phyloP scores from a whole-genome alignment of 2,113 vertebrate genomes.

The Bubalus kerabau region DNA sequence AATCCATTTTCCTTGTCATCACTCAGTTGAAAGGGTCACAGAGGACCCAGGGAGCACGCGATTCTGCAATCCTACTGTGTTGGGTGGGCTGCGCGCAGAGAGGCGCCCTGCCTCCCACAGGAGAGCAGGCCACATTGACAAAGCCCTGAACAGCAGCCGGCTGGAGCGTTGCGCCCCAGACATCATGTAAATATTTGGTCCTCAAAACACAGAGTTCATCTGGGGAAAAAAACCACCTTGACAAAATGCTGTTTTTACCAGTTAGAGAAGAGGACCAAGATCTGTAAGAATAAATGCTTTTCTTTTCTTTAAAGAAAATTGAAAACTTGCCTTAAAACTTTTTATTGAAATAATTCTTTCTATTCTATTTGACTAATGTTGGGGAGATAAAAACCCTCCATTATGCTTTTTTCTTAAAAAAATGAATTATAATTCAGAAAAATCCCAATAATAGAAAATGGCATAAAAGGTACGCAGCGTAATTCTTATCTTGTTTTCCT shows the following conservation, averaged over 20 bases:
- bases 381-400: slow-evolving; percentile 58
- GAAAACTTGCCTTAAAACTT: slow-evolving; percentile 53
- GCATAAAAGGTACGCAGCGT: slow-evolving; percentile 4
- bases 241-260: not conserved
- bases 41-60: not conserved
- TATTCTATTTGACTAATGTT: slow-evolving; percentile 53
- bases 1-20: rapidly evolving
- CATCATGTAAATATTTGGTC: rapidly evolving
- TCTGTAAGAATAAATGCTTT: slow-evolving; percentile 25
- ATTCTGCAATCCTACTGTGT: rapidly evolving
- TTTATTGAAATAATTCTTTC: slow-evolving; percentile 59
- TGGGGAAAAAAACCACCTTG: not conserved
- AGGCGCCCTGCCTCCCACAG: rapidly evolving
- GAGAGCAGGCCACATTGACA: rapidly evolving
- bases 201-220: not conserved
- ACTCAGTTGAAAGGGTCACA: rapidly evolving
- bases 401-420: slow-evolving; percentile 25
- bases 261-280: not conserved
- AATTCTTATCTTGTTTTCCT: slow-evolving; percentile 40
- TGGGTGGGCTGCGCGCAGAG: rapidly evolving
- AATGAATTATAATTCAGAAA: slow-evolving; percentile 55
- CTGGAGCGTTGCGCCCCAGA: rapidly evolving
- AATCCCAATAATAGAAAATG: slow-evolving; percentile 47
- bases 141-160: rapidly evolving
- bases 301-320: slow-evolving; percentile 40